Evolutionary conservation across 2,888 invertebrate species (phyloP).

Genomic region (Meliscaeva auricollis): DNA sequence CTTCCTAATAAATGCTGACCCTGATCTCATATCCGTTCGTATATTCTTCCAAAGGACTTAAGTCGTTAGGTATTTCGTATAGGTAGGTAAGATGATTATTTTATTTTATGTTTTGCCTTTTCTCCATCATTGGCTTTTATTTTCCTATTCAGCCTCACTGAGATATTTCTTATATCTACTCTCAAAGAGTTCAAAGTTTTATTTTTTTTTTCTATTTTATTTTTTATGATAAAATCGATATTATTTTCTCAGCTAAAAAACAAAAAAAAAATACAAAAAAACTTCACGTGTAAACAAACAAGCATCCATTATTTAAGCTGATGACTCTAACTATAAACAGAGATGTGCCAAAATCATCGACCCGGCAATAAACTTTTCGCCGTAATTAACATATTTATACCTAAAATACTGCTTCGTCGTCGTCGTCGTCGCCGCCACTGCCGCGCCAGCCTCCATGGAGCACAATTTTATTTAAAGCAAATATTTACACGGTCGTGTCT

Average conservation of each 20-base stretch:
- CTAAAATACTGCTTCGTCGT: not conserved
- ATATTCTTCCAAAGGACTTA: constrained; percentile 10
- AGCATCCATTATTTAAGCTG: constrained; percentile 44
- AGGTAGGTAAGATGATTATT: constrained; percentile 17
- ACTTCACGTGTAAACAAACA: constrained; percentile 43
- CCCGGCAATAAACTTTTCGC: constrained; percentile 60
- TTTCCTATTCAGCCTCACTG: constrained; percentile 42
- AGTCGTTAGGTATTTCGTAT: not conserved
- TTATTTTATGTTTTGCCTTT: constrained; percentile 41
- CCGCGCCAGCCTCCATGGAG: not conserved
- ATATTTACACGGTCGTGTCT: constrained; percentile 37
- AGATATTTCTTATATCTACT: no score
- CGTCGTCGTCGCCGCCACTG: not conserved
- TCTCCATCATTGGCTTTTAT: constrained; percentile 49
- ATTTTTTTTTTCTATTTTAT: not conserved
- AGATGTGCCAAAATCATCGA: constrained; percentile 61
- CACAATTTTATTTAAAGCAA: constrained; percentile 45
- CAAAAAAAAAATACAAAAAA: constrained; percentile 18
- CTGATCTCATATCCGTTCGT: constrained; percentile 23
- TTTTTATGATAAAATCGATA: constrained; percentile 55
- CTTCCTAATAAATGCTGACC: constrained; percentile 47
- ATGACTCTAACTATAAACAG: constrained; percentile 40
- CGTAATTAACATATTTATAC: constrained; percentile 58
- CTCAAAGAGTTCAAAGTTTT: constrained; percentile 18
- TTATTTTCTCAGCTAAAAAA: not conserved